These are phyloP conservation scores for Temnothorax unifasciatus DNA, from an alignment of 2,888 invertebrate species.

Conservation along the genomic window DNA sequence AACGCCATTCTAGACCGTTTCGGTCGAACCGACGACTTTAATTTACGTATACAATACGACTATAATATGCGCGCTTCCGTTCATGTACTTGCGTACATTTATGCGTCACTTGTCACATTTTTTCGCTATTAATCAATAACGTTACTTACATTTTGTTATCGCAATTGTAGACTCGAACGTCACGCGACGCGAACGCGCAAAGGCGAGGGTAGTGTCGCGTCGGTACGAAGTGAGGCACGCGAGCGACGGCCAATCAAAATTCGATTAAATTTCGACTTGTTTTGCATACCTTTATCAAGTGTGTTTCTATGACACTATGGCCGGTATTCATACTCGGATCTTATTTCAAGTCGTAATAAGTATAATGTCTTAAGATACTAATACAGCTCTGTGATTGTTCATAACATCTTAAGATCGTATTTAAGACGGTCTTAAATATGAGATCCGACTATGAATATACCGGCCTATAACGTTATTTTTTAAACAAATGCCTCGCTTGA, in stretches of 20 bases:
- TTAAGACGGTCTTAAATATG: no score
- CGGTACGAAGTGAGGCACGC: neutral
- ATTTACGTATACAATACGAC: neutral
- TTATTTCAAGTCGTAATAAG: no score
- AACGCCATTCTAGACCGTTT: neutral
- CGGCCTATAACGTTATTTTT: neutral
- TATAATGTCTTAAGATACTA: no score
- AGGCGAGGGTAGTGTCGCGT: neutral
- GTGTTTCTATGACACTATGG: neutral
- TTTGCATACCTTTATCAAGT: neutral
- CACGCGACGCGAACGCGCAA: neutral
- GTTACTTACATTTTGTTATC: neutral
- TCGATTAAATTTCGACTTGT: neutral
- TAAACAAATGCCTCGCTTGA: neutral
- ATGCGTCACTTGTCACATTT: neutral
- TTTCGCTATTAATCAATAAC: neutral
- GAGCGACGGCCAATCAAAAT: neutral
- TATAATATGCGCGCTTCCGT: neutral
- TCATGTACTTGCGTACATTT: neutral
- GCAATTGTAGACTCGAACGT: neutral
- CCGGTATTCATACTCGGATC: no score
- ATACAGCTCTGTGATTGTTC: no score
- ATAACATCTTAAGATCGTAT: no score
- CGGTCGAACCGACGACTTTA: neutral
- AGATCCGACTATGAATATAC: no score